These are phyloP conservation scores for Xestia xanthographa DNA, from an alignment of 2,888 invertebrate genomes.

Conservation along the genomic window DNA sequence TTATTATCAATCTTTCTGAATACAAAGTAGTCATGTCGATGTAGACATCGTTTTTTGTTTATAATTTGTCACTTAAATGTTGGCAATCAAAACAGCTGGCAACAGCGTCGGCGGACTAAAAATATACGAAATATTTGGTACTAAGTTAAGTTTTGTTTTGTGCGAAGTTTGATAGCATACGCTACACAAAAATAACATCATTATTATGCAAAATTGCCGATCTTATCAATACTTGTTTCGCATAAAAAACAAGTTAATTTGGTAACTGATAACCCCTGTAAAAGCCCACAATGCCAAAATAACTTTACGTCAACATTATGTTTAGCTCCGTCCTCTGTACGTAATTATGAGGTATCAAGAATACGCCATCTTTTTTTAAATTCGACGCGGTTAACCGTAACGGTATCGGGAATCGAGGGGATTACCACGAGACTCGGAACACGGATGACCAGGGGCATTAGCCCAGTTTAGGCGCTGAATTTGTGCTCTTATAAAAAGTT, in stretches of 20 bases:
- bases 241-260: constrained; percentile 57
- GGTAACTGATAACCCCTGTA: constrained; percentile 51
- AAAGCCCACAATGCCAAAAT: constrained; percentile 35
- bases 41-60: neutral
- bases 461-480: neutral
- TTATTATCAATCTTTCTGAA: neutral
- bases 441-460: too few species aligned
- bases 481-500: neutral
- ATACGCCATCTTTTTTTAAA: constrained; percentile 20
- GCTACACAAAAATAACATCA: constrained; percentile 15
- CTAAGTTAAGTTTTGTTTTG: neutral
- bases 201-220: constrained; percentile 21
- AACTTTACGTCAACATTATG: constrained; percentile 18
- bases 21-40: neutral
- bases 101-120: neutral
- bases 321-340: constrained; percentile 4
- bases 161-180: neutral
- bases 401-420: neutral
- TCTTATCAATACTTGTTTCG: constrained; percentile 36
- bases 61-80: neutral
- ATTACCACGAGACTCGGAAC: neutral
- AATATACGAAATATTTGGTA: neutral
- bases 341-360: constrained; percentile 21
- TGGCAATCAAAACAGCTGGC: neutral
- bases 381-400: constrained; percentile 17